Evolutionary conservation across 2,113 vertebrate genomes (phyloP).

Genomic region (Clupea harengus): DNA sequence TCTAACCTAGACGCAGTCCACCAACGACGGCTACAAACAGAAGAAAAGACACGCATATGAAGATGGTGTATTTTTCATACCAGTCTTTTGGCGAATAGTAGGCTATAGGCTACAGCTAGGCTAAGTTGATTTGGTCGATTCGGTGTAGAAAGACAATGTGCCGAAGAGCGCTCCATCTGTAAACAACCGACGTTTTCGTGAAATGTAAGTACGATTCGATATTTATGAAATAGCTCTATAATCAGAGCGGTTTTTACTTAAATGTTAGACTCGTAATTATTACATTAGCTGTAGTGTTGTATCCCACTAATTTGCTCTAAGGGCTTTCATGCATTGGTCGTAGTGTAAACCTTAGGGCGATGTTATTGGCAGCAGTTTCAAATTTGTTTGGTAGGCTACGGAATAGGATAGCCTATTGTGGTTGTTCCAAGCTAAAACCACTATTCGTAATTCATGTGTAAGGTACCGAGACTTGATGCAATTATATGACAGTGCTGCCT

Average conservation of each 20-base stretch:
- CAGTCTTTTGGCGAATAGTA: neutral
- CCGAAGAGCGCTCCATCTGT: conserved; percentile 10
- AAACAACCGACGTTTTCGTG: conserved; percentile 23
- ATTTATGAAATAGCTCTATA: neutral
- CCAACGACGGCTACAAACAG: neutral
- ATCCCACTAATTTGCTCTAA: neutral
- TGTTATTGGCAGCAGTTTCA: neutral
- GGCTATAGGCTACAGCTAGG: neutral
- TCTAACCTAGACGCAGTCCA: neutral
- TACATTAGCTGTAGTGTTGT: neutral
- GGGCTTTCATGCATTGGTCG: neutral
- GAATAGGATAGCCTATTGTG: neutral
- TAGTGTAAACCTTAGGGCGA: conserved; percentile 16
- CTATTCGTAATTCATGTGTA: neutral
- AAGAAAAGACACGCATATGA: neutral
- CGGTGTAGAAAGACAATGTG: conserved; percentile 6
- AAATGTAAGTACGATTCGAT: conserved; percentile 13
- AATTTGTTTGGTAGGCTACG: neutral
- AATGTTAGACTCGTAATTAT: neutral
- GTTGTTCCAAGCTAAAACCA: neutral
- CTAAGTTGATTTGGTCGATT: conserved; percentile 12
- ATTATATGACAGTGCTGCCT: neutral
- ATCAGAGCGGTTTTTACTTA: neutral
- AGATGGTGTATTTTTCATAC: neutral
- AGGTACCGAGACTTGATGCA: neutral